A percentile compares a stretch with the other conserved stretches of the same genome.
phyloP scores from a whole-genome alignment of 2,888 invertebrate genomes.

The Scelioninae gen. 1 region DNA sequence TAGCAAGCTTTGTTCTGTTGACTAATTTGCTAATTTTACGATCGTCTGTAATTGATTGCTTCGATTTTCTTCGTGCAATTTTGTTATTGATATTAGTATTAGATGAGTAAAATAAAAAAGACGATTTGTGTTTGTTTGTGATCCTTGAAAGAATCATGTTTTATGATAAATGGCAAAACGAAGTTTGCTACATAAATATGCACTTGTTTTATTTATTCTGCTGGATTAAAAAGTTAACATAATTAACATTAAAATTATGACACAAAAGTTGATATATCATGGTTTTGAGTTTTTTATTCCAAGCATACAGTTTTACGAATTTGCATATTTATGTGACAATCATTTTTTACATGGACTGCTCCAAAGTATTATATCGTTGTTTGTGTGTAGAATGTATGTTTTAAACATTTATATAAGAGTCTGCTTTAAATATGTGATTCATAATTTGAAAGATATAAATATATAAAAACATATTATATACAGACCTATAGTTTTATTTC shows the following conservation, averaged over 20 bases:
- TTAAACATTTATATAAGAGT: conserved; percentile 32
- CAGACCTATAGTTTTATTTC: neutral
- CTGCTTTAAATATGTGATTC: conserved; percentile 48
- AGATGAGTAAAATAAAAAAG: conserved; percentile 37
- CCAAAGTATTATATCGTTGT: conserved; percentile 56
- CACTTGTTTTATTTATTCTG: conserved; percentile 2
- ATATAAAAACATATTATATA: neutral
- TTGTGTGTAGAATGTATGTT: conserved; percentile 35
- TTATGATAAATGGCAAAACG: neutral
- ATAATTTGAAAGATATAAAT: conserved; percentile 20
- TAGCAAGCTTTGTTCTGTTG: conserved; percentile 42
- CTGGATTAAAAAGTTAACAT: conserved; percentile 5
- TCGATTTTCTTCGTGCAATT: conserved; percentile 63
- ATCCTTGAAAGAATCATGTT: conserved; percentile 8
- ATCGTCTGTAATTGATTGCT: conserved; percentile 48
- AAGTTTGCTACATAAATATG: conserved; percentile 23
- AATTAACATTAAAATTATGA: neutral
- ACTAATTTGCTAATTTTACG: conserved; percentile 57
- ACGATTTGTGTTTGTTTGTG: conserved; percentile 13
- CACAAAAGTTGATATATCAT: neutral
- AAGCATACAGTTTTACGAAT: neutral
- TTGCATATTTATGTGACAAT: conserved; percentile 17
- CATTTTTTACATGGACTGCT: conserved; percentile 20
- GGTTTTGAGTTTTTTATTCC: conserved; percentile 9
- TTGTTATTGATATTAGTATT: conserved; percentile 62